Conservation (phyloP, 2,888 invertebrate genomes). For the Spisula solida region DNA sequence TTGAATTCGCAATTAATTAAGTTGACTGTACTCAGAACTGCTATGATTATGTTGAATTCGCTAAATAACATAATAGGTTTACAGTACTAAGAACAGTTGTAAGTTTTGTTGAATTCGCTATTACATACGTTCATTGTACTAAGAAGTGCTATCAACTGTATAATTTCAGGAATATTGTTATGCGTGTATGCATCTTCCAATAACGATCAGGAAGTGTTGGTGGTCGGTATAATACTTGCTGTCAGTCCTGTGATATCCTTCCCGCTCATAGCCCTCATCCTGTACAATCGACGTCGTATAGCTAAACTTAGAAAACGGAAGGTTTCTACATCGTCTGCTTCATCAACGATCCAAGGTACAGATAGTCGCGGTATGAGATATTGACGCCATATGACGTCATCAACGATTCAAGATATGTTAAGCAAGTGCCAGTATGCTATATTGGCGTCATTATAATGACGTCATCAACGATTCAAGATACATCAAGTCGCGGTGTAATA, state of each 20-base stretch:
- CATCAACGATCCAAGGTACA: background rate
- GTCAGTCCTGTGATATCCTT: conserved; percentile 74
- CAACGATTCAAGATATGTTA: too few relatives aligned
- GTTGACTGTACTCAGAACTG: too few relatives aligned
- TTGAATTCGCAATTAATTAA: too few relatives aligned
- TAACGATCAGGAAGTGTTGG: conserved; percentile 72
- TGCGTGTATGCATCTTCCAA: conserved; percentile 76
- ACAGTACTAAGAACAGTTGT: too few relatives aligned
- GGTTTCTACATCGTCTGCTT: background rate
- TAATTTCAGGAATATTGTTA: conserved; percentile 77
- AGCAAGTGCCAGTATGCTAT: background rate
- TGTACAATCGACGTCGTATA: conserved; percentile 73
- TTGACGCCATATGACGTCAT: background rate
- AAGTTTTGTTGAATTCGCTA: too few relatives aligned
- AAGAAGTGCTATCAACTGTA: background rate
- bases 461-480: too few relatives aligned
- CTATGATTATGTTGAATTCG: too few relatives aligned
- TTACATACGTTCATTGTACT: too few relatives aligned
- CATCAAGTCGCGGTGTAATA: background rate
- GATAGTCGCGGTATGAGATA: background rate
- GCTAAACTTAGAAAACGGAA: conserved; percentile 63
- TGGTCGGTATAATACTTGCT: conserved; percentile 76
- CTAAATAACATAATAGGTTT: too few relatives aligned
- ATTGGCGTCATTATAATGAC: background rate
- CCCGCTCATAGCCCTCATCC: conserved; percentile 64